Evolutionary conservation across 2,113 vertebrate genomes (phyloP).

Genomic region (Corvus moneduloides): DNA sequence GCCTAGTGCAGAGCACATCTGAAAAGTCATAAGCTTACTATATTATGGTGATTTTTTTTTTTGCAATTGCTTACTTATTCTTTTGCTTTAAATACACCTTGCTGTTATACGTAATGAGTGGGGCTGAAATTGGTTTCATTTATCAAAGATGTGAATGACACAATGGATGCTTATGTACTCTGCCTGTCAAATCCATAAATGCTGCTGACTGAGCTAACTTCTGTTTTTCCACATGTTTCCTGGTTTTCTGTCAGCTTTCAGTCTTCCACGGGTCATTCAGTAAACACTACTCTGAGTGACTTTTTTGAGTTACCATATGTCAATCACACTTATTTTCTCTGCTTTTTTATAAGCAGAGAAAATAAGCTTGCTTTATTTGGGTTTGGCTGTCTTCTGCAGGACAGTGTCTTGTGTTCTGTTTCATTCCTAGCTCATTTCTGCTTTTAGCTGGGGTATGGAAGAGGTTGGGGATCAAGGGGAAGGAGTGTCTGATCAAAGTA

Average conservation of each 20-base stretch:
- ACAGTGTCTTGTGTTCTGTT: neutral
- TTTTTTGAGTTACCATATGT: slow-evolving; percentile 59
- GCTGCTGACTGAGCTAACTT: slow-evolving; percentile 23
- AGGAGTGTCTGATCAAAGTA: neutral
- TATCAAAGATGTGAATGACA: slow-evolving; percentile 24
- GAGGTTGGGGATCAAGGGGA: neutral
- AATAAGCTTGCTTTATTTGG: slow-evolving; percentile 54
- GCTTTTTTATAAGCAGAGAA: slow-evolving; percentile 26
- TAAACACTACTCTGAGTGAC: slow-evolving; percentile 46
- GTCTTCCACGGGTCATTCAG: slow-evolving; percentile 65
- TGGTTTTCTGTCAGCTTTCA: slow-evolving; percentile 55
- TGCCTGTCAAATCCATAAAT: slow-evolving; percentile 34
- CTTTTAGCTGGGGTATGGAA: slow-evolving; percentile 16
- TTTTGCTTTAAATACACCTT: neutral
- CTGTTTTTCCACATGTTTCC: slow-evolving; percentile 65
- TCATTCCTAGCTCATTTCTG: slow-evolving; percentile 2
- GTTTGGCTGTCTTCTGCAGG: neutral
- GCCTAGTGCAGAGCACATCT: neutral
- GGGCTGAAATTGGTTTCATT: slow-evolving; percentile 12
- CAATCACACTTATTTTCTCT: slow-evolving; percentile 61
- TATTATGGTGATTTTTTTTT: neutral
- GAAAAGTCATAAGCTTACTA: neutral
- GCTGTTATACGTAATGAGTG: neutral
- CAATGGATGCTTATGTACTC: slow-evolving; percentile 27
- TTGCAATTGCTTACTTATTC: neutral